Conservation (phyloP, 2,113 vertebrate species). For the Phainopepla nitens region DNA sequence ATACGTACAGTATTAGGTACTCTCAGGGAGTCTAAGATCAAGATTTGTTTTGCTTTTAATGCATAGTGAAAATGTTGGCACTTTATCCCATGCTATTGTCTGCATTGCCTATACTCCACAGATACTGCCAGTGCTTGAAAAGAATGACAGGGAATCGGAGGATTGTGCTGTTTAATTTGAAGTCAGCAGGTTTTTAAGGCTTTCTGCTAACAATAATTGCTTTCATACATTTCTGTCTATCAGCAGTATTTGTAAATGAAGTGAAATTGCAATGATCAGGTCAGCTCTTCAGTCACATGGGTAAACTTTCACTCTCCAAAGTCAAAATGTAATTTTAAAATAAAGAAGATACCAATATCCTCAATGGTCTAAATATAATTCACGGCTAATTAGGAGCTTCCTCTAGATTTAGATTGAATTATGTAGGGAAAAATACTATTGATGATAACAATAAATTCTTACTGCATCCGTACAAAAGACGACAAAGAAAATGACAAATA, state of each 20-base stretch:
- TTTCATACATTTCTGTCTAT: slow-evolving; percentile 88
- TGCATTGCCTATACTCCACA: slow-evolving; percentile 61
- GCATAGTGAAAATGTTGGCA: slow-evolving; percentile 44
- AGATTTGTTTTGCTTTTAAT: slow-evolving; percentile 32
- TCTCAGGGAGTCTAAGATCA: slow-evolving; percentile 1
- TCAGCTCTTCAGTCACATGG: slow-evolving; percentile 72
- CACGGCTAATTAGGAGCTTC: slow-evolving; percentile 45
- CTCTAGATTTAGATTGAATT: slow-evolving; percentile 49
- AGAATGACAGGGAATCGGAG: slow-evolving; percentile 68
- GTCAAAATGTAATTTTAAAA: slow-evolving; percentile 68
- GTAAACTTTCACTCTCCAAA: slow-evolving; percentile 74
- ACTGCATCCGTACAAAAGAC: slow-evolving; percentile 73
- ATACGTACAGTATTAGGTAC: neutral
- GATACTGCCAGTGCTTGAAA: slow-evolving; percentile 63
- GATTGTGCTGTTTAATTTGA: slow-evolving; percentile 85
- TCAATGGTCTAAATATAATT: slow-evolving; percentile 46
- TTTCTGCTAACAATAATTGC: slow-evolving; percentile 94
- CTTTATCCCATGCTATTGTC: slow-evolving; percentile 44
- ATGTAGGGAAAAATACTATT: slow-evolving; percentile 35
- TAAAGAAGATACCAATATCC: slow-evolving; percentile 43
- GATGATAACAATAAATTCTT: slow-evolving; percentile 71
- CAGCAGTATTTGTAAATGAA: slow-evolving; percentile 87
- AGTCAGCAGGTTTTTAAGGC: slow-evolving; percentile 96
- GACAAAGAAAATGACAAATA: slow-evolving; percentile 61
- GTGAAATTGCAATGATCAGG: slow-evolving; percentile 70